phyloP scores from a whole-genome alignment of 2,113 vertebrate genomes.

The Colinus virginianus region DNA sequence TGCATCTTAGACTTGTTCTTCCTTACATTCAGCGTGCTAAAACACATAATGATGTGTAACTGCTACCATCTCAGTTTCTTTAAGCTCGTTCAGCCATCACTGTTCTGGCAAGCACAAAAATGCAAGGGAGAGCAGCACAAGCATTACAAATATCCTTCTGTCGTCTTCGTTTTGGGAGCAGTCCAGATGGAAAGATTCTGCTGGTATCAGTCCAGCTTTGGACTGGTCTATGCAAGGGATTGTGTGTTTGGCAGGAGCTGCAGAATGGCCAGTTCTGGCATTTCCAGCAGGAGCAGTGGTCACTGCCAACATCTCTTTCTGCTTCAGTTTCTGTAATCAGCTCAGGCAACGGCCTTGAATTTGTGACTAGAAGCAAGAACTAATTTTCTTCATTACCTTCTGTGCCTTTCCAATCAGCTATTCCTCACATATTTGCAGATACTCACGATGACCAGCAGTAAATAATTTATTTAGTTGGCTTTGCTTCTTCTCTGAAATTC shows the following conservation, averaged over 20 bases:
- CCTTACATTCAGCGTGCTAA: background rate
- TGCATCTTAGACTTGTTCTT: background rate
- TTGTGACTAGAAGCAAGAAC: constrained; percentile 7
- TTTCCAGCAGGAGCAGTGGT: background rate
- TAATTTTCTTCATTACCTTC: background rate
- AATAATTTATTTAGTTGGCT: background rate
- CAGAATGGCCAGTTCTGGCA: constrained; percentile 24
- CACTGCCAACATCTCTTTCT: constrained; percentile 8
- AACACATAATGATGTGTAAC: background rate
- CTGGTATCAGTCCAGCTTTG: constrained; percentile 18
- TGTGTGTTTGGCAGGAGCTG: constrained; percentile 39
- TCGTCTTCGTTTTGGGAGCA: constrained; percentile 44
- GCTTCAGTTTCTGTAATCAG: background rate
- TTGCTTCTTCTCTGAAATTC: constrained; percentile 1
- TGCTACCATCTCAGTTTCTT: constrained; percentile 15
- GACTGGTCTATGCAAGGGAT: constrained; percentile 5
- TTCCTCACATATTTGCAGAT: background rate
- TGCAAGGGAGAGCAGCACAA: constrained; percentile 10
- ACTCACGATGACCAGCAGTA: background rate
- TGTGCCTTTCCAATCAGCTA: background rate
- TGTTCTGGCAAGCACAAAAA: constrained; percentile 34
- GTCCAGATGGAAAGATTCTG: constrained; percentile 43
- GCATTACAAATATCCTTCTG: constrained; percentile 57
- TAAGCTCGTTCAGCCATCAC: background rate
- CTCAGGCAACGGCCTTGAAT: background rate